A percentile compares a stretch with the other conserved stretches of the same genome.
Conservation (phyloP, 2,113 vertebrate genomes). For the Thinocorus orbignyianus region DNA sequence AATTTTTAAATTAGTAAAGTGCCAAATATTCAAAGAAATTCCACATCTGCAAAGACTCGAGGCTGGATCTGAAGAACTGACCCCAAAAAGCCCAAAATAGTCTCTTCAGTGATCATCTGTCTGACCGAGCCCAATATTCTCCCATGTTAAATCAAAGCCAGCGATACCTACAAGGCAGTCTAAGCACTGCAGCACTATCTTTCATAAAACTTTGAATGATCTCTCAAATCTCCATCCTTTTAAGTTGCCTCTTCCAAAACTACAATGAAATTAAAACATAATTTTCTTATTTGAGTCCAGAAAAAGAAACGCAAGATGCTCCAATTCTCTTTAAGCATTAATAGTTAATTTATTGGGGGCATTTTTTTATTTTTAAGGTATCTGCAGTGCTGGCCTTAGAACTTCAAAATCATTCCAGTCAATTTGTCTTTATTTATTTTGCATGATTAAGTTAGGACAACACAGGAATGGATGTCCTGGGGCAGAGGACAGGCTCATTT, state of each 20-base stretch:
- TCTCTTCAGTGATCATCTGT: background rate
- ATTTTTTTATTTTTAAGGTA: background rate
- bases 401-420: background rate
- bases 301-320: background rate
- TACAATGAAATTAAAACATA: background rate
- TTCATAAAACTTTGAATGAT: background rate
- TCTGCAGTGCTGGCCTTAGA: background rate
- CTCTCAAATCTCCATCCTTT: background rate
- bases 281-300: background rate
- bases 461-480: background rate
- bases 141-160: background rate
- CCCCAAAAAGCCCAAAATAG: background rate
- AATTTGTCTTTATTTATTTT: background rate
- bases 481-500: background rate
- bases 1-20: background rate
- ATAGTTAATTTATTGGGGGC: background rate
- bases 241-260: background rate
- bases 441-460: background rate
- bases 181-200: background rate
- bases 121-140: background rate
- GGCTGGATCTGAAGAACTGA: background rate
- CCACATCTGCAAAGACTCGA: background rate
- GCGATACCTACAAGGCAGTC: background rate
- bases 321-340: background rate
- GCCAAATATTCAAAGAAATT: background rate